Evolutionary conservation across 2,888 invertebrate species (phyloP).

Genomic region (Drosophila buzzatii): DNA sequence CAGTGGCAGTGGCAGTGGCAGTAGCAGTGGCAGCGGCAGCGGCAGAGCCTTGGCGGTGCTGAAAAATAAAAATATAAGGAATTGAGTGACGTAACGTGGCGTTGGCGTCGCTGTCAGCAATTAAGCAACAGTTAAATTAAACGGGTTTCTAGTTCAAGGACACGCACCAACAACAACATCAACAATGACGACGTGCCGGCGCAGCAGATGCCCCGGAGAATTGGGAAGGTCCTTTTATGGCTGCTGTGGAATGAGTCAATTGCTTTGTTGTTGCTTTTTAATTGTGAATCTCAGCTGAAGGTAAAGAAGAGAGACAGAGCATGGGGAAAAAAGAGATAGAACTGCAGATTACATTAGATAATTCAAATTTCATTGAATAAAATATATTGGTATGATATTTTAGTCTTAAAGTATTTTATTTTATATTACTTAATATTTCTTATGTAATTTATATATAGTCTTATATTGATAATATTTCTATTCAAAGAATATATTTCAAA

Average conservation of each 20-base stretch:
- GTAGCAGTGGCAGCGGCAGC: slow-evolving; percentile 6
- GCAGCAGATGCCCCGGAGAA: slow-evolving; percentile 37
- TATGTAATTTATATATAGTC: too few relatives aligned
- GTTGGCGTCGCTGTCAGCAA: slow-evolving; percentile 76
- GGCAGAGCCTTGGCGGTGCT: slow-evolving; percentile 38
- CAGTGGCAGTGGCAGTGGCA: slow-evolving; percentile 21
- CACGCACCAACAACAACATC: slow-evolving; percentile 60
- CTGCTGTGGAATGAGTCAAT: slow-evolving; percentile 29
- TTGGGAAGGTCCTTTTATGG: slow-evolving; percentile 31
- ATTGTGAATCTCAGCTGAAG: slow-evolving; percentile 52
- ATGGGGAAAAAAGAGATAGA: neutral
- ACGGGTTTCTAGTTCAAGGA: slow-evolving; percentile 84
- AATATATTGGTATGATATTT: too few relatives aligned
- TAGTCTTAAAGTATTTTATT: too few relatives aligned
- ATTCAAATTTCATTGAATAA: neutral
- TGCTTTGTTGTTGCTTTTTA: slow-evolving; percentile 51
- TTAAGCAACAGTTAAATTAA: slow-evolving; percentile 84
- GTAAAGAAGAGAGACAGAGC: neutral
- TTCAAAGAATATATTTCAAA: too few relatives aligned
- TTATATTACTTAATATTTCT: too few relatives aligned
- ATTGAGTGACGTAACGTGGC: slow-evolving; percentile 75
- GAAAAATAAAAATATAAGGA: slow-evolving; percentile 31
- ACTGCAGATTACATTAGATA: neutral
- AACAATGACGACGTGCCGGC: slow-evolving; percentile 35
- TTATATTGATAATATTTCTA: too few relatives aligned